These are phyloP conservation scores for Marronus borbonicus DNA, from an alignment of 2,888 invertebrate genomes.

Conservation along the genomic window DNA sequence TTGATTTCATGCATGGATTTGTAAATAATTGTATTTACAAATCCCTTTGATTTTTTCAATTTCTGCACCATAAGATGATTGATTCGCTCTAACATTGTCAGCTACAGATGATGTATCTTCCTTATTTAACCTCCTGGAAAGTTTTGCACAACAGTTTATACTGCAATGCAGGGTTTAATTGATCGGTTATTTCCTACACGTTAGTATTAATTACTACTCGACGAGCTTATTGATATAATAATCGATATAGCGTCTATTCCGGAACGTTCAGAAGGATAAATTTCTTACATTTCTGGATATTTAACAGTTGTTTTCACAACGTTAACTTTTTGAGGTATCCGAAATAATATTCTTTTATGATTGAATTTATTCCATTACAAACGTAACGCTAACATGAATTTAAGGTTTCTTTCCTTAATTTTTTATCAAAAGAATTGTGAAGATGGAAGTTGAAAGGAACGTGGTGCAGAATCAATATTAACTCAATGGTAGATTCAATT, in stretches of 20 bases:
- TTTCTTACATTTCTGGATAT: no score
- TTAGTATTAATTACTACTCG: not conserved
- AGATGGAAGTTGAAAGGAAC: conserved; percentile 12
- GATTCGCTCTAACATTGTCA: not conserved
- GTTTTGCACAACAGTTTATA: conserved; percentile 3
- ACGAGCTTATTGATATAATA: no score
- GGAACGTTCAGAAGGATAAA: no score
- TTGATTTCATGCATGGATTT: no score
- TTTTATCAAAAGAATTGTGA: not conserved
- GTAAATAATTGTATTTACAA: no score
- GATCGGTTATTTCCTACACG: conserved; percentile 18
- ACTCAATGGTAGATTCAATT: conserved; percentile 6
- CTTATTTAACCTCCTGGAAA: not conserved
- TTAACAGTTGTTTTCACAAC: no score
- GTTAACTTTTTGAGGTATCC: no score
- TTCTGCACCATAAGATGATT: conserved; percentile 7
- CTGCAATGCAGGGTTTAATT: conserved; percentile 32
- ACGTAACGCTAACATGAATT: not conserved
- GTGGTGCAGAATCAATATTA: conserved; percentile 1
- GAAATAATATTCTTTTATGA: no score
- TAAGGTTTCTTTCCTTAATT: conserved; percentile 3
- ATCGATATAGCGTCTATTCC: no score
- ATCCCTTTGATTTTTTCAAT: not conserved
- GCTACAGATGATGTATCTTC: conserved; percentile 21
- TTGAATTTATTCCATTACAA: not conserved